Base-by-base conservation (phyloP, 1,140 invertebrate genomes). In the Agrypnia vestita region DNA sequence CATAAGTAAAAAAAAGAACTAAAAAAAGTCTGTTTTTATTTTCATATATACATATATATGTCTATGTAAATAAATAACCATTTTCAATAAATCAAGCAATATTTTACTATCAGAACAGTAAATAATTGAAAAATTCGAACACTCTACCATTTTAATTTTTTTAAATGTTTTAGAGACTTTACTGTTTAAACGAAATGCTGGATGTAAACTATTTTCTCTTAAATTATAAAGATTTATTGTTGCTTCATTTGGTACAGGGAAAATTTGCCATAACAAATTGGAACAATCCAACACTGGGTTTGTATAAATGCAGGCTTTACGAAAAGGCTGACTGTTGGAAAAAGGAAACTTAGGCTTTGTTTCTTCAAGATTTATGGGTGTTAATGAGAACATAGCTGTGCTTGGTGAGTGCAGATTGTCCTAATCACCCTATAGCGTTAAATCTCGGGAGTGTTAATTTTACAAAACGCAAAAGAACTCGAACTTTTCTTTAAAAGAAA, bases 281-380 rank as follows among this genome's bases (percentile, higher is more conserved):
- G 61, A 19, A 43, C 61, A 43, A 64, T 35, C 61, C 61, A 9
- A 64, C 19, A 25, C 19, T 13, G 61, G 35, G 44, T 53, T 71
- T 71, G 67, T 71, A 25, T 71, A 64, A 64, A 64, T 49, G 44
- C 67, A 71, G 47, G 67, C 67, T 71, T 71, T 51, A 49, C 7
- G 25, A 75, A 75, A 56, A 43, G 56, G 56, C 73, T 53, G 49
- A 47, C 15, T 59, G 17, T n/a, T 55, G 76, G 51, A 80, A 59
- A 76, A 80, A 64, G 75, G 69, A 81, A 78, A 49, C n/a, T 59
- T n/a, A 72, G 69, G 64, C 55, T 73, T 77, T 73, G 80, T 69
- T 56, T 75, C 74, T 43, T 51, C 6, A 71, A 81, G 75, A 81
- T 81, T 81, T 81, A 81, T 81, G 75, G 73, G 80, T 59, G 69